phyloP scores from a whole-genome alignment of 2,888 invertebrate species.

The Antheraea assamensis region DNA sequence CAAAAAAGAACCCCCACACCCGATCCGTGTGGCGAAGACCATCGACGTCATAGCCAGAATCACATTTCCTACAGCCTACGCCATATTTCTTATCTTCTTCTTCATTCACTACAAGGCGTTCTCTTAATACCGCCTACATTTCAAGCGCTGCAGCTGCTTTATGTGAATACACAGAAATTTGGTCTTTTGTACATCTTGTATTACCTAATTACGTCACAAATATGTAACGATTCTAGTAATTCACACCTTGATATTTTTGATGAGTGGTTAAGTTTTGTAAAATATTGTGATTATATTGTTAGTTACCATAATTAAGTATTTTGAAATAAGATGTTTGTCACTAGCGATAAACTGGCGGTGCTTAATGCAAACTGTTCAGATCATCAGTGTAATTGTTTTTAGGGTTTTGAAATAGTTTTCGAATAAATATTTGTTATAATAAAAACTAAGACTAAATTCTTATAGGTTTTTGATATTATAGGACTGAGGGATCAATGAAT shows the following conservation, averaged over 20 bases:
- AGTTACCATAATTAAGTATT: conserved; percentile 55
- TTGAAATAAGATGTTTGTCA: conserved; percentile 38
- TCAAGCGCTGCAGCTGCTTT: conserved; percentile 53
- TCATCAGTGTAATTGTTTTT: conserved; percentile 60
- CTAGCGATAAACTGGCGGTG: conserved; percentile 47
- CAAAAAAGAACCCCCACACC: conserved; percentile 95
- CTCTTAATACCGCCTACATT: conserved; percentile 80
- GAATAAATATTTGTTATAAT: conserved; percentile 44
- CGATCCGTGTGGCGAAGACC: conserved; percentile 95
- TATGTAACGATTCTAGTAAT: conserved; percentile 47
- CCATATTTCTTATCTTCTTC: conserved; percentile 96
- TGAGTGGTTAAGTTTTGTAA: conserved; percentile 44
- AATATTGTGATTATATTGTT: conserved; percentile 62
- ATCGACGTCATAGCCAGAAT: conserved; percentile 97
- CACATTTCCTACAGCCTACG: conserved; percentile 96
- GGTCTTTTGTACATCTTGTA: conserved; percentile 54
- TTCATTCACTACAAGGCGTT: conserved; percentile 97
- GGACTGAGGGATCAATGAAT: conserved; percentile 61
- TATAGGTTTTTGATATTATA: conserved; percentile 59
- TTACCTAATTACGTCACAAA: conserved; percentile 51
- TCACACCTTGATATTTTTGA: conserved; percentile 44
- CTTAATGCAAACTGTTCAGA: conserved; percentile 33
- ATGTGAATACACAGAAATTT: conserved; percentile 55
- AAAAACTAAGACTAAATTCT: conserved; percentile 41
- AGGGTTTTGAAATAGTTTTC: conserved; percentile 76